phyloP scores from a whole-genome alignment of 2,888 invertebrate genomes.

The Antitype chi region DNA sequence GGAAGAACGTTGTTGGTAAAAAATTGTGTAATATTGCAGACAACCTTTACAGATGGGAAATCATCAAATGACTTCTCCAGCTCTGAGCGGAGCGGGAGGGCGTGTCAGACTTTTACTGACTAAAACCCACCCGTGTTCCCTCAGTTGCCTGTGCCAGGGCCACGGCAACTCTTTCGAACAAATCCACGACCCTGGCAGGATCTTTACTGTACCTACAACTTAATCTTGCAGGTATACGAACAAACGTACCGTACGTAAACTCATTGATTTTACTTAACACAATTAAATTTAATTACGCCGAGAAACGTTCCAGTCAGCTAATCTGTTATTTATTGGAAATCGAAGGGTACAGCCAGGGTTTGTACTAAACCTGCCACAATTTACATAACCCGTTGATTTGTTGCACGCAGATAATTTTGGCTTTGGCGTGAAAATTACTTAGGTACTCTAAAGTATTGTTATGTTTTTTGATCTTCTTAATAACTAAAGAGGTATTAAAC shows the following conservation, averaged over 20 bases:
- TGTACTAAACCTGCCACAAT: slow-evolving; percentile 12
- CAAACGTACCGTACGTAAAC: slow-evolving; percentile 54
- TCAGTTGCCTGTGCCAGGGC: too few relatives aligned
- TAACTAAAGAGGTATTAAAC: background rate
- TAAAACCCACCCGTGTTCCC: too few relatives aligned
- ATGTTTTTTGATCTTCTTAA: background rate
- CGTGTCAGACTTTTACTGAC: too few relatives aligned
- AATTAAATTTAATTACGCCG: slow-evolving; percentile 84
- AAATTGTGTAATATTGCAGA: too few relatives aligned
- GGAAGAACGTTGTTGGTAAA: too few relatives aligned
- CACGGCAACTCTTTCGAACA: too few relatives aligned
- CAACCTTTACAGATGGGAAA: too few relatives aligned
- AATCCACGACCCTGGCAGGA: too few relatives aligned
- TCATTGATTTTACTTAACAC: slow-evolving; percentile 81
- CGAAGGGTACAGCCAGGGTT: slow-evolving; percentile 58
- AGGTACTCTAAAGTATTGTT: background rate
- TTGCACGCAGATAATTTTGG: background rate
- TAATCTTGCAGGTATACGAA: background rate
- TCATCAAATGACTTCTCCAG: too few relatives aligned
- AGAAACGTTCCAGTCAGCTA: slow-evolving; percentile 73
- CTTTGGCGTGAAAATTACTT: background rate
- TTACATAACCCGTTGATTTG: slow-evolving; percentile 9
- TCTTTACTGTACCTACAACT: background rate
- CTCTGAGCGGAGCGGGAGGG: too few relatives aligned
- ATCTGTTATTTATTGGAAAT: slow-evolving; percentile 83